Evolutionary conservation across 2,113 vertebrate species (phyloP).

Genomic region (Trochalopteron elliotii): DNA sequence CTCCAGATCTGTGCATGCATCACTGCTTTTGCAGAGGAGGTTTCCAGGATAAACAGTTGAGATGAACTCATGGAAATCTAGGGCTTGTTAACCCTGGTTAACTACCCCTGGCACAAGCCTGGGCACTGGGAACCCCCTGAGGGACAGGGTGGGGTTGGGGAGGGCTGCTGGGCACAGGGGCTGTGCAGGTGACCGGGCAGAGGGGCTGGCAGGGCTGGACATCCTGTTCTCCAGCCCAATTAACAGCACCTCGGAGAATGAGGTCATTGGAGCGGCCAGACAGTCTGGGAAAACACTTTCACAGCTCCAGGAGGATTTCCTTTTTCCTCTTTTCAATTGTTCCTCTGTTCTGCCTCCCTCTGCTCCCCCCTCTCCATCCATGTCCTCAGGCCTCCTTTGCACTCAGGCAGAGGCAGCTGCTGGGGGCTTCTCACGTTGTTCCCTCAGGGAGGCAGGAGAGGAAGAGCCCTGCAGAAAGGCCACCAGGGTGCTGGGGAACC

Average conservation of each 20-base stretch:
- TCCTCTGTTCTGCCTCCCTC: constrained; percentile 32
- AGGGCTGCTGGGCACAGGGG: not conserved
- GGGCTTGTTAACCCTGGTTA: not conserved
- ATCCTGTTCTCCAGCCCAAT: not conserved
- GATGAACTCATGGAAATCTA: constrained; percentile 11
- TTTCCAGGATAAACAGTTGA: constrained; percentile 45
- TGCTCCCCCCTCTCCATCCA: not conserved
- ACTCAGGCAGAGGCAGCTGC: not conserved
- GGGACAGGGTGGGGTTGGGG: not conserved
- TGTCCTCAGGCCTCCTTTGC: constrained; percentile 52
- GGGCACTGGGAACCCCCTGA: accelerated
- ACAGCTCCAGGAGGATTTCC: constrained; percentile 67
- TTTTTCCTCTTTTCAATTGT: constrained; percentile 68
- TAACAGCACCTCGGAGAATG: constrained; percentile 29
- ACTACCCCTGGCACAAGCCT: not conserved
- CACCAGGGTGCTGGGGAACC: not conserved
- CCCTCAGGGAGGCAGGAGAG: not conserved
- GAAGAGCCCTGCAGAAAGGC: not conserved
- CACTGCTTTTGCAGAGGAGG: not conserved
- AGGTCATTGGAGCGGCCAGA: constrained; percentile 55
- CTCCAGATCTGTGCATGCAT: not conserved
- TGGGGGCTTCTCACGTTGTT: not conserved
- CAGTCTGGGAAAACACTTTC: constrained; percentile 67
- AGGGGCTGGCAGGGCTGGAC: not conserved
- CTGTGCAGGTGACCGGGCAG: not conserved